phyloP scores from a whole-genome alignment of 2,113 vertebrate species.

The Galbula dea region DNA sequence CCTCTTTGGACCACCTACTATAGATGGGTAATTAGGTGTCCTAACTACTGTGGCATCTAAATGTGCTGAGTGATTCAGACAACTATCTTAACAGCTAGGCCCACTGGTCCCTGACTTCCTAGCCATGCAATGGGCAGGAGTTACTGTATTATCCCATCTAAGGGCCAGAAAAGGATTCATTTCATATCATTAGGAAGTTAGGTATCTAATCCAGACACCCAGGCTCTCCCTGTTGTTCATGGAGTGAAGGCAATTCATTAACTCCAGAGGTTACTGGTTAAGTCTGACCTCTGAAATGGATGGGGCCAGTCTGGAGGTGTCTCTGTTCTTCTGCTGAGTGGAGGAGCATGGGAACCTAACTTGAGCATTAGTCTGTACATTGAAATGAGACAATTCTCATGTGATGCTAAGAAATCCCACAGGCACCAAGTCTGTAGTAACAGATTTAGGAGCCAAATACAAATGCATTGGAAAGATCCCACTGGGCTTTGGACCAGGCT shows the following conservation, averaged over 20 bases:
- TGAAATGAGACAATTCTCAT: background rate
- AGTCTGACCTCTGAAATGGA: background rate
- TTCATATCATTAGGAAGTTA: background rate
- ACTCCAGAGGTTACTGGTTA: background rate
- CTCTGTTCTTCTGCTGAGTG: background rate
- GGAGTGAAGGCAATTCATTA: background rate
- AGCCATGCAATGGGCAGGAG: background rate
- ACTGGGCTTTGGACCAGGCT: background rate
- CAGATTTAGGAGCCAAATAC: background rate
- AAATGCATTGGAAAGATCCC: background rate
- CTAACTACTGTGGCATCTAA: background rate
- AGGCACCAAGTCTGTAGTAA: background rate
- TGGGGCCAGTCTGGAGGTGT: background rate
- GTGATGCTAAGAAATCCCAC: background rate
- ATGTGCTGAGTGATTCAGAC: slow-evolving; percentile 10
- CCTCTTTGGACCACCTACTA: slow-evolving; percentile 41
- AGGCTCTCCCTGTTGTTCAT: background rate
- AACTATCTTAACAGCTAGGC: background rate
- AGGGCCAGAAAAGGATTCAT: background rate
- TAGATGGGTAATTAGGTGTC: slow-evolving; percentile 38
- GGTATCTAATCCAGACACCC: background rate
- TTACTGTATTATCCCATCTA: background rate
- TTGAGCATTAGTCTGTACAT: background rate
- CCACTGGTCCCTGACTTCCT: background rate
- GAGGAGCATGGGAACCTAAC: background rate